Base-by-base conservation (phyloP, 1,140 invertebrate genomes). In the Globodera ellingtonae region DNA sequence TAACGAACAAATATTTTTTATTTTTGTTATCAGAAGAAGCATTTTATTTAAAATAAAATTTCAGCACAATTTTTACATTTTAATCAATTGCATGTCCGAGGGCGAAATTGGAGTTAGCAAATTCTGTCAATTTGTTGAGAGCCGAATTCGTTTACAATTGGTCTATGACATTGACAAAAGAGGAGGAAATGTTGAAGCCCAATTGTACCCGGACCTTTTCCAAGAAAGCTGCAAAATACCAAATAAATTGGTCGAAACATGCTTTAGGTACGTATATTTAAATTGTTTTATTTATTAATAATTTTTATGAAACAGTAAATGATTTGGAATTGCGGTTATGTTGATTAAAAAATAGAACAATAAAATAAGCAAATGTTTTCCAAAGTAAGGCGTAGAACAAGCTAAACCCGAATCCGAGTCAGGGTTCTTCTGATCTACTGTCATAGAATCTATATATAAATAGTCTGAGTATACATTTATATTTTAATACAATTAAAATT, bases 121-220 rank as follows among this genome's bases (percentile, higher is more conserved):
- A 62, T 62, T 62, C 56, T 62, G 56, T 62, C 56, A 62, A 18
- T 62, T 62, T 62, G 56, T 62, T 18, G 56, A 62, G 15, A 62
- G 56, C 18, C 56, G 56, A 62, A 62, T 62, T 62, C 56, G 56
- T 62, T 62, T 62, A 18, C 56, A 62, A 62, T 62, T 62, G 56
- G 56, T 62, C 10, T 62, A 15, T 15, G 56, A 62, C 18, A 62
- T 62, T 62, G 56, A 62, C 56, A 13, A 62, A 18, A 62, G 56
- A 62, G 56, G 56, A 10, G 56, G 56, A 62, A 62, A 18, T 18
- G 18, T 62, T 18, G 56, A 62, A 62, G 18, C 56, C 13, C 56
- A 62, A 62, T 18, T 62, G 56, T 15, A 62, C 56, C 56, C 56
- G 18, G 10, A 62, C 13, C 13, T 62, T 62, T 62, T 18, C 0